A percentile compares a stretch with the other conserved stretches of the same genome.
These are phyloP conservation scores for Philypnodon macrostomus DNA, from an alignment of 2,797 vertebrate species.

Conservation along the genomic window DNA sequence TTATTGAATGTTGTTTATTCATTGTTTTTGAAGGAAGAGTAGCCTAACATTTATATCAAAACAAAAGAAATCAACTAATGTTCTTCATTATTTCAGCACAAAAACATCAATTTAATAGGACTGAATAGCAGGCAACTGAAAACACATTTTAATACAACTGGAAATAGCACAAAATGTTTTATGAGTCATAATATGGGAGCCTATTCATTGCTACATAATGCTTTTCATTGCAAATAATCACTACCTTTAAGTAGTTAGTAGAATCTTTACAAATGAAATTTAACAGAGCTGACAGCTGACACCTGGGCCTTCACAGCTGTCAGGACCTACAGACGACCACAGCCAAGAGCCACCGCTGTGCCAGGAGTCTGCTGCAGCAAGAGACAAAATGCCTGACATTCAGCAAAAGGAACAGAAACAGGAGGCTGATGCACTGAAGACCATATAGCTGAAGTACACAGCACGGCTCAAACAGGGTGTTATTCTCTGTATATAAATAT, in stretches of 20 bases:
- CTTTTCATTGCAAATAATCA: no score
- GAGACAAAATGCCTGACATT: constrained; percentile 21
- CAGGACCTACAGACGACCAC: constrained; percentile 62
- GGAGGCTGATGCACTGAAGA: constrained; percentile 4
- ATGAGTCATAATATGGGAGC: no score
- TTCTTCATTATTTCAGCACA: no score
- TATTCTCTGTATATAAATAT: no score
- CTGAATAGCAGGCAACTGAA: no score
- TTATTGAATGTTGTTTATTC: neutral
- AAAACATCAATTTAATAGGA: no score
- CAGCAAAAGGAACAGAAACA: constrained; percentile 9
- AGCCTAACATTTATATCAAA: no score
- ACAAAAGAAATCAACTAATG: no score
- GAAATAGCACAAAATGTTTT: no score
- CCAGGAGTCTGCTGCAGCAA: constrained; percentile 19
- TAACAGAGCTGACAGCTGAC: constrained; percentile 55
- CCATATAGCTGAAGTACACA: constrained; percentile 9
- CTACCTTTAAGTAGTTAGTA: neutral
- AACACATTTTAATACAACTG: no score
- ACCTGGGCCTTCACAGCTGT: constrained; percentile 50
- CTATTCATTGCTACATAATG: no score
- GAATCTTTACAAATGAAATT: constrained; percentile 42
- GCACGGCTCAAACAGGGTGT: constrained; percentile 50
- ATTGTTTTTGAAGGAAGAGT: no score
- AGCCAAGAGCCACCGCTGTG: constrained; percentile 43